Evolutionary conservation across 2,113 vertebrate species (phyloP).

Genomic region (Anoplopoma fimbria): DNA sequence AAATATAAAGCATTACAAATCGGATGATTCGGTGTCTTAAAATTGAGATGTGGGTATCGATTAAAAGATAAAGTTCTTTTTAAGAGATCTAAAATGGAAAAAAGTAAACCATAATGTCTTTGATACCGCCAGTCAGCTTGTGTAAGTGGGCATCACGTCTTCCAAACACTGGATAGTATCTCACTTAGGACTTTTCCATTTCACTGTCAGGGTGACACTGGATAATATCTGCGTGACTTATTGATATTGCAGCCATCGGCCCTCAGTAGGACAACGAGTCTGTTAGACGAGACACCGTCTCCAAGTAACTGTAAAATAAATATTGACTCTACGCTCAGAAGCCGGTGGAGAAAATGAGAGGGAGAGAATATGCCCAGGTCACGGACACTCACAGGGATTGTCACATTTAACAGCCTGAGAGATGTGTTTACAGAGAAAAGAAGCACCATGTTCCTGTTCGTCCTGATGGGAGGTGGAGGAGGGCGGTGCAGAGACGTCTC

Average conservation of each 20-base stretch:
- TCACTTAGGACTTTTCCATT: conserved; percentile 33
- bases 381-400: neutral
- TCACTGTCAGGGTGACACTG: conserved; percentile 13
- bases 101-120: neutral
- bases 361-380: neutral
- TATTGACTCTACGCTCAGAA: conserved; percentile 51
- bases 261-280: neutral
- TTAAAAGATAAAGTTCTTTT: neutral
- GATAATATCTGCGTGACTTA: conserved; percentile 39
- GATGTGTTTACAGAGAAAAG: neutral
- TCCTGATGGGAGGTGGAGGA: conserved; percentile 6
- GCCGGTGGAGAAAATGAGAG: conserved; percentile 9
- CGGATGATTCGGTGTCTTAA: no score
- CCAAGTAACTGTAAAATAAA: conserved; percentile 62
- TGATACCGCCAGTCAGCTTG: neutral
- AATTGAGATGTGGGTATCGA: neutral
- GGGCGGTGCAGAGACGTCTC: neutral
- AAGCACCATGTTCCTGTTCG: neutral
- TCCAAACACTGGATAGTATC: conserved; percentile 7
- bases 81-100: neutral
- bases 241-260: conserved; percentile 30
- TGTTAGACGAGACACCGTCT: conserved; percentile 30
- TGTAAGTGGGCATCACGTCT: neutral
- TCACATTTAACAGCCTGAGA: conserved; percentile 15
- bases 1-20: neutral